Conservation (phyloP, 2,113 vertebrate species). For the Eclectus roratus region DNA sequence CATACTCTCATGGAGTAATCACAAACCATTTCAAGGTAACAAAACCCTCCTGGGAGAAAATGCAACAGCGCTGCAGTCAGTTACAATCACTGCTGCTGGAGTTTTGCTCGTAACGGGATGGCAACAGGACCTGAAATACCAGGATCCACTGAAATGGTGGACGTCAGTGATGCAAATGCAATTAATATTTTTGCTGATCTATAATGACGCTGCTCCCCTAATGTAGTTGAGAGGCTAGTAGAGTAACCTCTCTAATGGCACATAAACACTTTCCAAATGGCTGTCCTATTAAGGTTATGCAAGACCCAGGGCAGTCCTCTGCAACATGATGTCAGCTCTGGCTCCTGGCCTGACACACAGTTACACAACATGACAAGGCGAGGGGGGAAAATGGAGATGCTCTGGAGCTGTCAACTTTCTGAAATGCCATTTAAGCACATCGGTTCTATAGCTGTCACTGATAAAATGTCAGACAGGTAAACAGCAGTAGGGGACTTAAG, state of each 20-base stretch:
- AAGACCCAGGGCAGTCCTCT: conserved; percentile 21
- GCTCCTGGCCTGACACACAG: neutral
- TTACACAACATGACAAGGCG: conserved; percentile 11
- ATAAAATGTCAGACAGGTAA: neutral
- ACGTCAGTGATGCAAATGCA: neutral
- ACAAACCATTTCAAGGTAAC: neutral
- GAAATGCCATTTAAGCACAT: neutral
- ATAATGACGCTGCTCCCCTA: neutral
- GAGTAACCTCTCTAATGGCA: neutral
- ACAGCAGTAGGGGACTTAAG: neutral
- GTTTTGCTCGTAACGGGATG: neutral
- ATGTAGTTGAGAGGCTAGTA: neutral
- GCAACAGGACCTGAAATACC: neutral
- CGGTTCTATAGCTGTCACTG: neutral
- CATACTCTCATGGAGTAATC: neutral
- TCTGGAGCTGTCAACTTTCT: neutral
- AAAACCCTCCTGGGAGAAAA: neutral
- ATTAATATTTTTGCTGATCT: neutral
- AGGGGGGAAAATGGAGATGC: neutral
- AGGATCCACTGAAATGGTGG: neutral
- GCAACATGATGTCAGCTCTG: conserved; percentile 6
- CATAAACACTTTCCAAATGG: conserved; percentile 8
- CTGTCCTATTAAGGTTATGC: conserved; percentile 39
- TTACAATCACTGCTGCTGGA: neutral
- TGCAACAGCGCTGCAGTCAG: neutral